phyloP scores from a whole-genome alignment of 2,888 invertebrate genomes.

The Gastracanthus pulcherrimus region DNA sequence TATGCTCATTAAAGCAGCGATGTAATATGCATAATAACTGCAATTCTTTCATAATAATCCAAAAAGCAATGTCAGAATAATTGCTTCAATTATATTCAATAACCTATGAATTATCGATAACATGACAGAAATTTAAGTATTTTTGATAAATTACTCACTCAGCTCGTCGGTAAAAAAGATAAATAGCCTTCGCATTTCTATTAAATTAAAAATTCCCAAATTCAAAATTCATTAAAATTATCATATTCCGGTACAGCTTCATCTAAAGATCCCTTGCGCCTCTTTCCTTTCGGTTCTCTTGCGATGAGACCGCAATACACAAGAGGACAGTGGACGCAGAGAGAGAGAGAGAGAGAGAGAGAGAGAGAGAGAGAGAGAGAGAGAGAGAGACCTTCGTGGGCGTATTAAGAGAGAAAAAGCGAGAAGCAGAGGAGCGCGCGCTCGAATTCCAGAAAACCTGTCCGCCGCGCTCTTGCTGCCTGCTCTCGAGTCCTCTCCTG shows the following conservation, averaged over 20 bases:
- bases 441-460: conserved; percentile 63
- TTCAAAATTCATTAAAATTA: background rate
- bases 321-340: background rate
- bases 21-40: no score
- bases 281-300: background rate
- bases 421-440: conserved; percentile 17
- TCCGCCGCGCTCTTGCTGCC: no score
- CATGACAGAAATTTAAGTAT: no score
- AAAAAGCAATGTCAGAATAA: no score
- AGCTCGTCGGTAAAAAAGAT: no score
- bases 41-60: no score
- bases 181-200: background rate
- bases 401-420: background rate
- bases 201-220: background rate
- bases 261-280: background rate
- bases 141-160: no score
- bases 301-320: background rate
- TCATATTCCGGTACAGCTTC: background rate
- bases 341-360: background rate
- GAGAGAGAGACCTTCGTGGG: conserved; percentile 19
- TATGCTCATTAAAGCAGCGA: no score
- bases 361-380: no score
- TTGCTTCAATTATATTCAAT: no score
- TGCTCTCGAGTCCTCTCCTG: background rate
- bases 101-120: no score